These are phyloP conservation scores for Myotis planiceps DNA, from an alignment of 2,797 vertebrate genomes.

Conservation along the genomic window DNA sequence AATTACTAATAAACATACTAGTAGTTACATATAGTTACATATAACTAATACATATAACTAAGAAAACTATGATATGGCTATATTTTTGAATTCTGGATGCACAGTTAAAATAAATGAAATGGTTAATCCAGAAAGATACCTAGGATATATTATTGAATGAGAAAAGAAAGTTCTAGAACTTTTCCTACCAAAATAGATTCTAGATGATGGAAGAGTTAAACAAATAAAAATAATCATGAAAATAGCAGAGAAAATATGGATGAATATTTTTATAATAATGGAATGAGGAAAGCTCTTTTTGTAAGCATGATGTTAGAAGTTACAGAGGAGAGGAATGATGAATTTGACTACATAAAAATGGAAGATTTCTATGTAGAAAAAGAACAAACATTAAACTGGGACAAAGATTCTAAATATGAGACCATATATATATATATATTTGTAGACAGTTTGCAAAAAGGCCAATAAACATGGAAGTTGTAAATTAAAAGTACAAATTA, in stretches of 20 bases:
- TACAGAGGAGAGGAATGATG: not conserved
- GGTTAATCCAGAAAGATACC: not conserved
- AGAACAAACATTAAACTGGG: not conserved
- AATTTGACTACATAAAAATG: slow-evolving; percentile 18
- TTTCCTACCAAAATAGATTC: slow-evolving; percentile 17
- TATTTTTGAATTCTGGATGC: not conserved
- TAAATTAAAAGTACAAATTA: slow-evolving; percentile 11
- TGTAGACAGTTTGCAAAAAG: slow-evolving; percentile 3
- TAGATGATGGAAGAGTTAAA: slow-evolving; percentile 35
- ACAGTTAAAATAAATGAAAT: slow-evolving; percentile 11
- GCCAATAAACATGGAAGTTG: not conserved
- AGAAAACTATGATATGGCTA: not conserved
- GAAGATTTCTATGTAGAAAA: not conserved
- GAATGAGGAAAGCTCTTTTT: not conserved
- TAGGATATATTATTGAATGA: not conserved
- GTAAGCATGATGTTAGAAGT: not conserved
- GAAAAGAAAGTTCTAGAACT: not conserved
- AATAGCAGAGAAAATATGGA: not conserved
- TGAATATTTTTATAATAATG: slow-evolving; percentile 45
- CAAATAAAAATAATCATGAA: slow-evolving; percentile 38
- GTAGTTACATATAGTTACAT: not conserved
- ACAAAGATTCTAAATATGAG: not conserved
- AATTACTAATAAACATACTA: not conserved
- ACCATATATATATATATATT: not conserved
- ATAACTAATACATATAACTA: not conserved